phyloP scores from a whole-genome alignment of 1,140 invertebrate genomes.

The Aphidius ervi region DNA sequence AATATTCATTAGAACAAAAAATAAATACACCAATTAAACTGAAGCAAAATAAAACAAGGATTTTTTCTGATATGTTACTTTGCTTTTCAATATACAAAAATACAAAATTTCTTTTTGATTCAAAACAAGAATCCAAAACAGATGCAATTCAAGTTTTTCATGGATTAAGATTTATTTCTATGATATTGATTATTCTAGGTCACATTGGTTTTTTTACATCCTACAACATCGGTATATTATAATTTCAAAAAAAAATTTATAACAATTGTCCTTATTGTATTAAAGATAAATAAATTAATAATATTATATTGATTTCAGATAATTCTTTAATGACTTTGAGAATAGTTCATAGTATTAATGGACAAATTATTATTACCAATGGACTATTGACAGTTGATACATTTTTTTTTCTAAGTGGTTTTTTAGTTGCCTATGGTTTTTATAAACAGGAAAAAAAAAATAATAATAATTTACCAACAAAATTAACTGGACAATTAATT shows the following conservation, averaged over 20 bases:
- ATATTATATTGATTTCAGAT: slow-evolving; percentile 43
- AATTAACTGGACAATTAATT: slow-evolving; percentile 34
- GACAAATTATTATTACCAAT: slow-evolving; percentile 45
- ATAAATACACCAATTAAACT: no score
- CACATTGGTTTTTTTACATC: slow-evolving; percentile 45
- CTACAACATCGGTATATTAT: no score
- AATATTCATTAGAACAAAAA: no score
- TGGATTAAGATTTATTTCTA: slow-evolving; percentile 47
- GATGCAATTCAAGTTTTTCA: slow-evolving; percentile 41
- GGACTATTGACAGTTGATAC: slow-evolving; percentile 51
- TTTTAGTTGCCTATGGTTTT: slow-evolving; percentile 48
- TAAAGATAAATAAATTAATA: no score
- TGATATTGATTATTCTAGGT: slow-evolving; percentile 50
- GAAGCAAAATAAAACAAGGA: background rate
- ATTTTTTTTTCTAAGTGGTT: slow-evolving; percentile 52
- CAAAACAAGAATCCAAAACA: background rate
- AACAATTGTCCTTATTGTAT: no score
- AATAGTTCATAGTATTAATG: slow-evolving; percentile 34
- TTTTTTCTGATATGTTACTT: background rate
- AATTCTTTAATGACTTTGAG: slow-evolving; percentile 36
- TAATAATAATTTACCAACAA: slow-evolving; percentile 27
- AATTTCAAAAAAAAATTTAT: no score
- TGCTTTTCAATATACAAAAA: slow-evolving; percentile 5
- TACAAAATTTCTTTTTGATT: slow-evolving; percentile 4
- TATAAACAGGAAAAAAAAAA: slow-evolving; percentile 31